These are phyloP conservation scores for Oreochromis mossambicus DNA, from an alignment of 2,797 vertebrate species.

Conservation along the genomic window DNA sequence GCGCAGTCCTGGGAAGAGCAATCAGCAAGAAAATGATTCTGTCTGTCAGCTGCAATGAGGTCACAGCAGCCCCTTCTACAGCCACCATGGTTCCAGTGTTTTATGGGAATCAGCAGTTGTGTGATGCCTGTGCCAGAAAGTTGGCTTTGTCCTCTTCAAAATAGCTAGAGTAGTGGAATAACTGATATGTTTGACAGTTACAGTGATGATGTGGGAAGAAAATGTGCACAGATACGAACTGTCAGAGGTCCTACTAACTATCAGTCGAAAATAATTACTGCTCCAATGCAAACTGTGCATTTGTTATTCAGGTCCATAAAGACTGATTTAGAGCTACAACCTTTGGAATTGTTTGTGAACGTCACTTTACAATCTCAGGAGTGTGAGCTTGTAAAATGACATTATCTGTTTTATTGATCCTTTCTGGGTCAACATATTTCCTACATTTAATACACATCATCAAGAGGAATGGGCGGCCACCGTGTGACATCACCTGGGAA, in stretches of 20 bases:
- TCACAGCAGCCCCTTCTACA: neutral
- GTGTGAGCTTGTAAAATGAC: neutral
- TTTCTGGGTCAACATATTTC: neutral
- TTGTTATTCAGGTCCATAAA: neutral
- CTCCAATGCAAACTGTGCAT: neutral
- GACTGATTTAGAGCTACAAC: neutral
- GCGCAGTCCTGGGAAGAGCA: neutral
- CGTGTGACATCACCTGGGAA: fast-evolving
- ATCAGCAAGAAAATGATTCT: neutral
- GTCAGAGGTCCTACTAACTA: neutral
- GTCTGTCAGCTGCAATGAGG: neutral
- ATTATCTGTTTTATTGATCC: neutral
- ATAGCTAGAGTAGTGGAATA: neutral
- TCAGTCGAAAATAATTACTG: neutral
- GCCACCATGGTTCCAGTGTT: neutral
- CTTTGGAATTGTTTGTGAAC: neutral
- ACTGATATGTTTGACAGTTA: neutral
- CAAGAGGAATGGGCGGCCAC: neutral
- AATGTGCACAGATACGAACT: fast-evolving
- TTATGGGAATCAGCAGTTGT: neutral
- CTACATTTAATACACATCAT: neutral
- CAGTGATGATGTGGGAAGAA: neutral
- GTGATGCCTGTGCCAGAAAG: neutral
- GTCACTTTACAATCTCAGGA: neutral
- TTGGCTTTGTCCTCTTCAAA: neutral